Evolutionary conservation across 1,140 invertebrate species (phyloP).

Genomic region (Drosophila rhopaloa): DNA sequence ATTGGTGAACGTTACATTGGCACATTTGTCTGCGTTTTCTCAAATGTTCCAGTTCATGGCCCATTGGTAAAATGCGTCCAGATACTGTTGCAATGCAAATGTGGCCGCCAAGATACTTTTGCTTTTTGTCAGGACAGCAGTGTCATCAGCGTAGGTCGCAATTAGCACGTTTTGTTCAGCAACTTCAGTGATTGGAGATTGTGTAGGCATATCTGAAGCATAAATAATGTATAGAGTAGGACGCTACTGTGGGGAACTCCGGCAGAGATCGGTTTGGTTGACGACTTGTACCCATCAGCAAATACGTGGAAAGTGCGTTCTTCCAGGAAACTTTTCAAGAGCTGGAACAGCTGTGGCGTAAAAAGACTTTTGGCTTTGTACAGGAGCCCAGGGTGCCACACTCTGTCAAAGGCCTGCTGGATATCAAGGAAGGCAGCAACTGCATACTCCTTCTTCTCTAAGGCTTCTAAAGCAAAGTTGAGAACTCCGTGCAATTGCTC

Average conservation of each 20-base stretch:
- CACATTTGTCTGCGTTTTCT: neutral
- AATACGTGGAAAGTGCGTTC: neutral
- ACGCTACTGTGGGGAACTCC: conserved; percentile 1
- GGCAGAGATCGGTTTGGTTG: neutral
- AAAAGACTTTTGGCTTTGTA: neutral
- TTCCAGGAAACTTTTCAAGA: neutral
- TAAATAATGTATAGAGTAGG: neutral
- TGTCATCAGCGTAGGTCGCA: neutral
- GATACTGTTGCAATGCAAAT: neutral
- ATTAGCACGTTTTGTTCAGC: conserved; percentile 1
- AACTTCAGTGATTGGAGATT: neutral
- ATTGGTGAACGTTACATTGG: neutral
- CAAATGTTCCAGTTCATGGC: conserved; percentile 1
- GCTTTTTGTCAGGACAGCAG: neutral
- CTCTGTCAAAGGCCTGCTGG: too few species aligned
- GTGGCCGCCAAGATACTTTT: neutral
- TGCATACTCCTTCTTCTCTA: too few species aligned
- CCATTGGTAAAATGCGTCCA: conserved; percentile 1
- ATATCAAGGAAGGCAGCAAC: too few species aligned
- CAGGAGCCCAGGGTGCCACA: neutral
- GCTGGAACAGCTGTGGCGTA: neutral
- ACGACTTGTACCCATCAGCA: neutral
- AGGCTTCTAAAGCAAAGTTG: too few species aligned
- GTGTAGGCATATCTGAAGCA: neutral
- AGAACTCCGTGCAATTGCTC: neutral